Base-by-base conservation (phyloP, 2,113 vertebrate species). In the Vulpes vulpes region DNA sequence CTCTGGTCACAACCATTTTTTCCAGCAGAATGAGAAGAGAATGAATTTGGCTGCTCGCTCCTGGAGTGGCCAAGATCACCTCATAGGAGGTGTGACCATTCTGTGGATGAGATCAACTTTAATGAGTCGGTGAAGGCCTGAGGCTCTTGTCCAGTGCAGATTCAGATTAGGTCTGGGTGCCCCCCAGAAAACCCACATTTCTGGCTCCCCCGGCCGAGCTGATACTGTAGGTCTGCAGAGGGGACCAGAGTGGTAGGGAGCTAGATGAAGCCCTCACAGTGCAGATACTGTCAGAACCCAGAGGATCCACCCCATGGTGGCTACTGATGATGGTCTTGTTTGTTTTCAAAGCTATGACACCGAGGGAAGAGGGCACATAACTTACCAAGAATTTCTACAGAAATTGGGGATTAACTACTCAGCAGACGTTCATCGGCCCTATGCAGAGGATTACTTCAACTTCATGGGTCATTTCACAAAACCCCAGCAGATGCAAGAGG, bases 311-410 rank as follows among this genome's bases (percentile, higher is more conserved):
- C 0, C 43, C 65, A 8, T 10, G 0, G 7, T 20, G 0, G 19
- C 80, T 35, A 0, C 91, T 53, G 80, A 74, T 4, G 6, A n/a
- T 2, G 6, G 64, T 91, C 96, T 11, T 49, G 15, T 78, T n/a
- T 96, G 11, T 51, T 69, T 97, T 97, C 59, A 60, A 96, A 99
- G 99, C 98, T 99, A 98, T 74, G 99, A 99, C 97, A 91, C 94
- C 9, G 96, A 98, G 92, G 97, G 95, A n/a, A 98, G 96, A 95
- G 98, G 99, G 57, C 97, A 96, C 94, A 91, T 99, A 78, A 98
- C 97, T 23, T 98, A 98, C 93, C 97, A 98, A 80, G 99, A 99
- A 82, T 99, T 99, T 93, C 86, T 99, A 55, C 96, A 99, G 94
- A 98, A 98, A 82, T n/a, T 98, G 80, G 97, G 98, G 8, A 94